Evolutionary conservation across 2,888 invertebrate genomes (phyloP), one percentile per base, ranked within the genome.

Genomic region (Apantesis nais): DNA sequence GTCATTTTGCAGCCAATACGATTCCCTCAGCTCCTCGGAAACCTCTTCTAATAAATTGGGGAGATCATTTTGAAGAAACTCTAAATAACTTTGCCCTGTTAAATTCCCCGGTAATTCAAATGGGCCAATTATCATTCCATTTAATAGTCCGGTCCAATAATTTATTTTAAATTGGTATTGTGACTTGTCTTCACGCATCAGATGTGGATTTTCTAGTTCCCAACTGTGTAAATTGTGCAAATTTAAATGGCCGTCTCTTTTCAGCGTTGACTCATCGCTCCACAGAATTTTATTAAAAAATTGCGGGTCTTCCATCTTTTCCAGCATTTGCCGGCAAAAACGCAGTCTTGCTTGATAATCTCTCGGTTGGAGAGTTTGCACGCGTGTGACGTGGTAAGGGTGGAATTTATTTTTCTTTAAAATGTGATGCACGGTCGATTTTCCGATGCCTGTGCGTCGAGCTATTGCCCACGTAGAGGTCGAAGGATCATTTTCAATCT

Each of bases 21-120:
- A 25, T 48, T 63, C 9, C 39, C 25, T 39, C 64, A 71, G 37
- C 22, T 70, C 71, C 39, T 52, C 39, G 34, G 62, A 39, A 39
- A 73, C 71, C 60, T 70, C 60, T 48, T 72, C 67, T 29, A 74
- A n/a, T 25, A 39, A 62, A 39, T 25, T 25, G 25, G 41, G 62
- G 25, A 62, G 25, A 39, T 39, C 39, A 39, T 62, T 34, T 34
- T 31, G 48, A 41, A 74, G 58, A 66, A 75, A 76, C 25, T 74
- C 9, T 65, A 73, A 52, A 55, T 70, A 73, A 62, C 58, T 66
- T 34, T 55, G 52, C 12, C 65, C 72, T 66, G 68, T 70, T 55
- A 75, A 63, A 63, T 60, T 67, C 25, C 55, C 72, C 22, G 73
- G 72, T 58, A 75, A 62, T 62, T 75, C 77, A 67, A 72, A 70